Conservation (phyloP, 2,113 vertebrate species). For the Prinia subflava region DNA sequence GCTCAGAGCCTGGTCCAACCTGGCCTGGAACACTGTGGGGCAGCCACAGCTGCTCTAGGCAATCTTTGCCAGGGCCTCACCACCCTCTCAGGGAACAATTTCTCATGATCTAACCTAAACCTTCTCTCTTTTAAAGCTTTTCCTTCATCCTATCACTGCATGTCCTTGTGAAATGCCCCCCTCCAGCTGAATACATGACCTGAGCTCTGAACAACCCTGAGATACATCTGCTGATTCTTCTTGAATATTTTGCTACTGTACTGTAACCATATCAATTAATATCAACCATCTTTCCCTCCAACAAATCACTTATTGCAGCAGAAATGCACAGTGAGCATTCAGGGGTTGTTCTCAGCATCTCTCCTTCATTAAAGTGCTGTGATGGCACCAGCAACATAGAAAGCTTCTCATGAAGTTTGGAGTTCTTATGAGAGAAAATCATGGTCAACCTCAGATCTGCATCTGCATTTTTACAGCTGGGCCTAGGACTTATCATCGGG, state of each 20-base stretch:
- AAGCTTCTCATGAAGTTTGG: neutral
- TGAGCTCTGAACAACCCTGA: neutral
- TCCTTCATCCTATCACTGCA: neutral
- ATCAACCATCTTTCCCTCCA: neutral
- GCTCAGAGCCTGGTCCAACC: fast-evolving
- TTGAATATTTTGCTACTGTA: neutral
- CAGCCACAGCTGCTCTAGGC: neutral
- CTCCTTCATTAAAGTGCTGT: neutral
- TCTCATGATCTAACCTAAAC: neutral
- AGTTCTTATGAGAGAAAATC: neutral
- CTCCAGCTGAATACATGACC: neutral
- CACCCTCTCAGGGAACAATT: neutral
- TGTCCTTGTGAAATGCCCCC: neutral
- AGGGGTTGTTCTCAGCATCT: neutral
- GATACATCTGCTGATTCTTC: neutral
- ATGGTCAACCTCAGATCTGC: neutral
- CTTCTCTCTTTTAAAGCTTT: neutral
- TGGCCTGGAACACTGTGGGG: neutral
- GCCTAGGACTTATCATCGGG: neutral
- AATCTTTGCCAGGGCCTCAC: neutral
- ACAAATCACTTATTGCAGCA: neutral
- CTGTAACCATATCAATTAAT: neutral
- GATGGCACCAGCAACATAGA: neutral
- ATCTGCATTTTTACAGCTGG: neutral
- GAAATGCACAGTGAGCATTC: neutral